Base-by-base conservation (phyloP, 1,140 invertebrate species). In the Macrobrachium rosenbergii region DNA sequence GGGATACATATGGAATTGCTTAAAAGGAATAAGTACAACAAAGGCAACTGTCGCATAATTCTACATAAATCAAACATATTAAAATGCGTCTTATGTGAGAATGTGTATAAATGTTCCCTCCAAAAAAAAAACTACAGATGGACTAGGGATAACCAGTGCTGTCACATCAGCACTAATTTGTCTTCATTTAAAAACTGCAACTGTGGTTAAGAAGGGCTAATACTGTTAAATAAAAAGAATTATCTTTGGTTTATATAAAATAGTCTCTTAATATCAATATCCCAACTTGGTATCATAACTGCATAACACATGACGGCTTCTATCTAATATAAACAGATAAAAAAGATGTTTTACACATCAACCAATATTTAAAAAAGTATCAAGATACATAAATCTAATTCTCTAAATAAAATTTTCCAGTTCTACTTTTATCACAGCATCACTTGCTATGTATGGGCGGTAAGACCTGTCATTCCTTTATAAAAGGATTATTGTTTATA, bases 221-320 rank as follows among this genome's bases (percentile, higher is more conserved):
- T 87, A 87, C 85, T 87, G 85, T 80, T 87, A 72, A 87, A 87
- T 72, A 59, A 80, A n/a, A 80, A 83, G 45, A 82, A 87, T 81
- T 82, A 82, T 87, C 85, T 87, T 87, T 87, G 85, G 85, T 87
- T 87, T 87, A 52, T n/a, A 76, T 63, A 87, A 78, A 58, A 77
- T 77, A 82, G 79, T 87, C 62, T 82, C 75, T 87, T 81, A 72
- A 82, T 62, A 63, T 77, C 63, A 43, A 82, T 43, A 62, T 82
- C 45, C 77, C 60, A 62, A 75, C 62, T 52, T 59, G 81, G 81
- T 23, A 82, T 60, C 43, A 10, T 59, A 21, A n/a, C 59, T 45
- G 43, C 59, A 60, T 21, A 64, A 83, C 60, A 45, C 59, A 59
- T 59, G 63, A 60, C 59, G 12, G 75, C 43, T 58, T 63, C 58